Conservation (phyloP, 2,797 vertebrate genomes). For the Melanitta fusca region DNA sequence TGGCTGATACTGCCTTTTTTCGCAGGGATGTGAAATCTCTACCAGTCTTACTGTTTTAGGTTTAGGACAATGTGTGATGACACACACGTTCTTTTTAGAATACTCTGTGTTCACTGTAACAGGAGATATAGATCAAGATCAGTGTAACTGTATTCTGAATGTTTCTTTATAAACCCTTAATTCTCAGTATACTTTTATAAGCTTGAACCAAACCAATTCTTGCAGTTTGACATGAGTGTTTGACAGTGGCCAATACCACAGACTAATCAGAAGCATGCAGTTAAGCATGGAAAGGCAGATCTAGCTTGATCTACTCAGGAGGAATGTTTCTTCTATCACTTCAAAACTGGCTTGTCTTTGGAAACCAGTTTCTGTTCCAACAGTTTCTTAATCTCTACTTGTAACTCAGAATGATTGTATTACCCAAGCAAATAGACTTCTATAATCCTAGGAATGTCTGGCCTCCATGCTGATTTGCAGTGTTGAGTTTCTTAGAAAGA, state of each 20-base stretch:
- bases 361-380: background rate
- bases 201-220: background rate
- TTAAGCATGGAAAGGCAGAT: background rate
- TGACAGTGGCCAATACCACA: background rate
- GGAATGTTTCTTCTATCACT: background rate
- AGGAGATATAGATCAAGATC: background rate
- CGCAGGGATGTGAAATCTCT: background rate
- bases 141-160: background rate
- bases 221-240: background rate
- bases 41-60: background rate
- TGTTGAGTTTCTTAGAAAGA: background rate
- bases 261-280: background rate
- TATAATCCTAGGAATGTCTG: background rate
- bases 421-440: background rate
- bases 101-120: background rate
- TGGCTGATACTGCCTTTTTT: background rate
- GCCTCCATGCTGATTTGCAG: background rate
- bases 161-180: background rate
- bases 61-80: background rate
- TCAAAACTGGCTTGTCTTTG: background rate
- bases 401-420: background rate
- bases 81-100: background rate
- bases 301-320: background rate
- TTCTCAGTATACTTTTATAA: background rate
- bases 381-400: background rate